These are phyloP conservation scores for Chionodraco myersi DNA, from an alignment of 2,113 vertebrate genomes.

Conservation along the genomic window DNA sequence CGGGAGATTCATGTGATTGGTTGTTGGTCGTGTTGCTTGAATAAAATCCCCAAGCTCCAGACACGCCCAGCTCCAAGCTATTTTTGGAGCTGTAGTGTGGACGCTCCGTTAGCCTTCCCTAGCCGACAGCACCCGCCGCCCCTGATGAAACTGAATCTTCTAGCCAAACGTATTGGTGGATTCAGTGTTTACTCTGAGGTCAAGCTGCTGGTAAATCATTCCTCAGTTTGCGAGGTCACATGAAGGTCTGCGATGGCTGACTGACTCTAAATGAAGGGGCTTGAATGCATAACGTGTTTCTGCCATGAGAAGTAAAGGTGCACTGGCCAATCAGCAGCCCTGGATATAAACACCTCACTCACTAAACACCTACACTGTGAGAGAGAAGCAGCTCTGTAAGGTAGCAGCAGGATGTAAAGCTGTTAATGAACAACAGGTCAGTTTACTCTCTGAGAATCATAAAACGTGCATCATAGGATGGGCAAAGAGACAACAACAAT, in stretches of 20 bases:
- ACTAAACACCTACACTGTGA: background rate
- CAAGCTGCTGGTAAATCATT: conserved; percentile 68
- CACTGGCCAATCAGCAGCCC: conserved; percentile 1
- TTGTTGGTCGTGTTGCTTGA: too few species aligned
- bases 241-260: conserved; percentile 20
- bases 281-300: background rate
- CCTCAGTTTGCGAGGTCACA: conserved; percentile 26
- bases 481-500: background rate
- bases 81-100: too few species aligned
- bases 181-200: conserved; percentile 25
- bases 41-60: too few species aligned
- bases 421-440: conserved; percentile 34
- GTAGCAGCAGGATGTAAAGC: background rate
- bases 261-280: conserved; percentile 7
- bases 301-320: background rate
- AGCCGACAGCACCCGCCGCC: too few species aligned
- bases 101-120: too few species aligned
- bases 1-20: too few species aligned
- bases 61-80: too few species aligned
- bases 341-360: background rate
- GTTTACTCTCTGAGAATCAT: background rate
- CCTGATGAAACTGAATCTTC: background rate
- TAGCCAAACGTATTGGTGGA: background rate
- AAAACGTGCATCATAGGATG: background rate
- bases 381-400: background rate